phyloP scores from a whole-genome alignment of 2,797 vertebrate species.

The Ibycter americanus region DNA sequence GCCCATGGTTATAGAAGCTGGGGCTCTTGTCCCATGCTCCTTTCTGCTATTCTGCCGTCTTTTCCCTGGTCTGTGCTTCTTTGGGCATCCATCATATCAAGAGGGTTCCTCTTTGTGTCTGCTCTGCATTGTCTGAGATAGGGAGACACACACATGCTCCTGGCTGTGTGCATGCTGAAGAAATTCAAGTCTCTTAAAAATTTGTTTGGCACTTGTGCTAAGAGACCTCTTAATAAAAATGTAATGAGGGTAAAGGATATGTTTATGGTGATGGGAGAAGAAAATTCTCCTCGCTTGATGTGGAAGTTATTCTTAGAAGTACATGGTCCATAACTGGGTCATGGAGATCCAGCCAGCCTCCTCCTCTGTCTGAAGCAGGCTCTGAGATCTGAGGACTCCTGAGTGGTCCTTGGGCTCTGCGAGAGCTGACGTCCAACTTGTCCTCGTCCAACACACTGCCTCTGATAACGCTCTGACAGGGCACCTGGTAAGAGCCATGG shows the following conservation, averaged over 20 bases:
- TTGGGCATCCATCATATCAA: neutral
- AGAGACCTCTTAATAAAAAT: constrained; percentile 12
- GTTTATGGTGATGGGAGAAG: neutral
- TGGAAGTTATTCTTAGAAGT: constrained; percentile 65
- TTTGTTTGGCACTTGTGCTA: neutral
- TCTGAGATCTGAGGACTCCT: neutral
- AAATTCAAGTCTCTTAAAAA: neutral
- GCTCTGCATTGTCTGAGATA: neutral
- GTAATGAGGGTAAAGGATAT: constrained; percentile 41
- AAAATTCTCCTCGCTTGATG: constrained; percentile 47
- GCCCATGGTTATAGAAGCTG: neutral
- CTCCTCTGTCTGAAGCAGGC: constrained; percentile 31
- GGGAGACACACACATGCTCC: neutral
- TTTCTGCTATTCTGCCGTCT: neutral
- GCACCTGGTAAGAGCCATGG: fast-evolving
- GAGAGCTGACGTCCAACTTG: fast-evolving
- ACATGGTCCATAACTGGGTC: constrained; percentile 51
- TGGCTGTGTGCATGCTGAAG: neutral
- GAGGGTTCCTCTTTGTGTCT: constrained; percentile 33
- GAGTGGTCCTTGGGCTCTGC: neutral
- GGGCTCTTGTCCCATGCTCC: neutral
- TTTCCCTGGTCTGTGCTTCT: neutral
- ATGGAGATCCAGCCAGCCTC: constrained; percentile 49
- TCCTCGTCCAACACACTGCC: neutral
- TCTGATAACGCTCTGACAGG: fast-evolving